Percentiles rank a stretch among this genome's conserved stretches.
phyloP scores from a whole-genome alignment of 1,140 invertebrate genomes.

The Homalodisca vitripennis region DNA sequence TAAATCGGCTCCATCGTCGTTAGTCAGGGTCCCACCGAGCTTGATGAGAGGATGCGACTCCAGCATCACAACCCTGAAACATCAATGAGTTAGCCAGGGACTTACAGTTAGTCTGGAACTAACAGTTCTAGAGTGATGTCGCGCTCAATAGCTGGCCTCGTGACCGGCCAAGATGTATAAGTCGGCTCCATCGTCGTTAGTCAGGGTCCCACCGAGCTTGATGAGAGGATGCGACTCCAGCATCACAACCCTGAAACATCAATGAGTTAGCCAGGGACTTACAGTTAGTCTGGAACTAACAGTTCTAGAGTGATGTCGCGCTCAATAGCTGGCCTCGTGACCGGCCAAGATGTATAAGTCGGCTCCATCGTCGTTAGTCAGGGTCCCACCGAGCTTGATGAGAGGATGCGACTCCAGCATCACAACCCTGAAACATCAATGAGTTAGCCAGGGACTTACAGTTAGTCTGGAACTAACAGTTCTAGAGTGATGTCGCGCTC shows the following conservation, averaged over 20 bases:
- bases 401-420: conserved; percentile 88
- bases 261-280: no score
- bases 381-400: conserved; percentile 55
- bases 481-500: no score
- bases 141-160: conserved; percentile 84
- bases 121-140: no score
- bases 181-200: conserved; percentile 84
- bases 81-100: no score
- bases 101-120: no score
- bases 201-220: conserved; percentile 59
- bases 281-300: no score
- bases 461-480: neutral
- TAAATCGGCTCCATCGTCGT: conserved; percentile 87
- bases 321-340: conserved; percentile 87
- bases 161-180: conserved; percentile 96
- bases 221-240: conserved; percentile 83
- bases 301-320: no score
- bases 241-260: conserved; percentile 70
- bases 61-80: conserved; percentile 76
- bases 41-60: conserved; percentile 78
- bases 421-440: conserved; percentile 64
- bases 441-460: neutral
- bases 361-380: conserved; percentile 79
- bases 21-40: conserved; percentile 61
- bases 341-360: conserved; percentile 96